Conservation (phyloP, 1,140 invertebrate species). For the Drosophila elegans region DNA sequence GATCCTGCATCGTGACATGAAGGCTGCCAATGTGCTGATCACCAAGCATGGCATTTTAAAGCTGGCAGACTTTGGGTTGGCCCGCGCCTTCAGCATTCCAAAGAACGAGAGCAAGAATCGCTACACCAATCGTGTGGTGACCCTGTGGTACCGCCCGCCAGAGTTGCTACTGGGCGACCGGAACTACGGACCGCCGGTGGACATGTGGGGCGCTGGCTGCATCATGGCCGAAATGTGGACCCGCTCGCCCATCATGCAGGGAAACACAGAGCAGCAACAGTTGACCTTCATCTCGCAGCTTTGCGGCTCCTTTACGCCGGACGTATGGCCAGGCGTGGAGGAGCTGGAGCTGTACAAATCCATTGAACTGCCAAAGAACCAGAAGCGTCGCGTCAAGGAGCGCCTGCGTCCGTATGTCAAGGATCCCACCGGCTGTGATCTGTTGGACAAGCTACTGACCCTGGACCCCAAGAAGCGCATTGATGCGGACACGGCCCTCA, state of each 20-base stretch:
- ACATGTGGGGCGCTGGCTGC: conserved; percentile 99
- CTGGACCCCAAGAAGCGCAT: conserved; percentile 96
- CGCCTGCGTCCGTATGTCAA: conserved; percentile 96
- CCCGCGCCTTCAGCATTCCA: conserved; percentile 95
- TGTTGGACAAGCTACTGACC: conserved; percentile 96
- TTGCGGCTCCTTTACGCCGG: conserved; percentile 97
- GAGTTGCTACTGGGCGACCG: conserved; percentile 91
- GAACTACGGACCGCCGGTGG: conserved; percentile 98
- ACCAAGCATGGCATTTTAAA: conserved; percentile 98
- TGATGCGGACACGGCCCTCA: conserved; percentile 96
- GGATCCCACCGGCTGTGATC: conserved; percentile 95
- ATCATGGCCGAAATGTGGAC: conserved; percentile 99
- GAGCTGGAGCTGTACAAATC: conserved; percentile 96
- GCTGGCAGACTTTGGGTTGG: conserved; percentile 96
- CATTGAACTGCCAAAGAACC: conserved; percentile 95
- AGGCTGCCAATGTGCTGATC: conserved; percentile 99
- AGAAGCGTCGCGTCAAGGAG: conserved; percentile 96
- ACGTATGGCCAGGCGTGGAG: conserved; percentile 98
- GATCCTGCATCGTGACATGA: conserved; percentile 98
- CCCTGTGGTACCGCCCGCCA: conserved; percentile 98
- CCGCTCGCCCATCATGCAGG: conserved; percentile 94
- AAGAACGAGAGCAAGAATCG: conserved; percentile 94
- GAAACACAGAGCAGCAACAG: conserved; percentile 98
- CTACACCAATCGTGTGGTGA: conserved; percentile 99
- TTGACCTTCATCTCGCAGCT: conserved; percentile 97